These are phyloP conservation scores for Therioaphis trifolii DNA, from an alignment of 2,888 invertebrate genomes.

Conservation along the genomic window DNA sequence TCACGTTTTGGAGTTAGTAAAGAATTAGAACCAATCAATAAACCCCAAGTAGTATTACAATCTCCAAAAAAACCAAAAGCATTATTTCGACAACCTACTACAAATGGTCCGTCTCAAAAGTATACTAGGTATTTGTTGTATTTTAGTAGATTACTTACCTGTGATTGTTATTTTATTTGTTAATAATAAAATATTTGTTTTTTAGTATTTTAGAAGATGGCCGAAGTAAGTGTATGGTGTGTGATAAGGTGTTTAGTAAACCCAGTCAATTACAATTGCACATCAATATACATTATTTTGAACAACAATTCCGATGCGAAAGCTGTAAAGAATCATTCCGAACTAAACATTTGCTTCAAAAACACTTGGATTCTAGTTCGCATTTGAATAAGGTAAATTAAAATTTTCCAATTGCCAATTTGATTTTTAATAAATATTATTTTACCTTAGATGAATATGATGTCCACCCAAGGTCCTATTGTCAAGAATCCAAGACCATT, in stretches of 20 bases:
- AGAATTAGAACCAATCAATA: slow-evolving; percentile 50
- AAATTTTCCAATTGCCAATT: neutral
- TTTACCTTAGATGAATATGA: slow-evolving; percentile 76
- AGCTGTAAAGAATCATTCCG: slow-evolving; percentile 92
- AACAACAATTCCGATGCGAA: slow-evolving; percentile 90
- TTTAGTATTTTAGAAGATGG: slow-evolving; percentile 78
- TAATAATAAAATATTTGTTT: slow-evolving; percentile 57
- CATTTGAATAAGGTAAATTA: slow-evolving; percentile 86
- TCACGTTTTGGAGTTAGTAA: slow-evolving; percentile 49
- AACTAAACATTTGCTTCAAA: slow-evolving; percentile 90
- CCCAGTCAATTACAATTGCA: slow-evolving; percentile 90
- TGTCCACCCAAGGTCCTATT: slow-evolving; percentile 83
- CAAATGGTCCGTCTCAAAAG: slow-evolving; percentile 69
- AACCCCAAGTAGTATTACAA: slow-evolving; percentile 3
- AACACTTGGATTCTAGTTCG: slow-evolving; percentile 90
- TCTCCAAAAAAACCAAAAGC: slow-evolving; percentile 69
- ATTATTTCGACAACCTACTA: slow-evolving; percentile 69
- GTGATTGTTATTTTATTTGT: neutral
- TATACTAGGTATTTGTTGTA: slow-evolving; percentile 68
- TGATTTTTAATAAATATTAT: slow-evolving; percentile 19
- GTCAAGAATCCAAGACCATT: slow-evolving; percentile 95
- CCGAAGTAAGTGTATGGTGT: slow-evolving; percentile 83
- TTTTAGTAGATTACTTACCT: neutral
- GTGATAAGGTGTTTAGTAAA: slow-evolving; percentile 91
- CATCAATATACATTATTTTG: slow-evolving; percentile 95